Evolutionary conservation across 1,140 invertebrate genomes (phyloP).

Genomic region (Apis florea): DNA sequence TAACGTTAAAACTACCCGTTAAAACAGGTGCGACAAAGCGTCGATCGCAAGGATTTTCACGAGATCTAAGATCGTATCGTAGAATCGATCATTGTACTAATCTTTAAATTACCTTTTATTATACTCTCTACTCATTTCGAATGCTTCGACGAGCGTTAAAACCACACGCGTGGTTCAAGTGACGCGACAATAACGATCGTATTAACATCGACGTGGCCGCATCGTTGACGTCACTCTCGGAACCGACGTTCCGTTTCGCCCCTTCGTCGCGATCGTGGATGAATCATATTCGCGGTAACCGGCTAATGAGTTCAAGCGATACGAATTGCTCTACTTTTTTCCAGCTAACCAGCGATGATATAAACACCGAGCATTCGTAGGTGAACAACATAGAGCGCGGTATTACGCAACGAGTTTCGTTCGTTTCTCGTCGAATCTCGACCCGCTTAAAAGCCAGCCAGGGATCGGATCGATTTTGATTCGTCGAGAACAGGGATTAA

Average conservation of each 20-base stretch:
- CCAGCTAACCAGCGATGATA: not conserved
- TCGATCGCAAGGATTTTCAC: no score
- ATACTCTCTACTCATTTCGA: no score
- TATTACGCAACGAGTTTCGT: no score
- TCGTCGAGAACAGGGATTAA: not conserved
- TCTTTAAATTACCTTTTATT: no score
- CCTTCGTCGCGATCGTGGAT: conserved; percentile 20
- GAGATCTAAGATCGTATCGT: no score
- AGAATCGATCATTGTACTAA: no score
- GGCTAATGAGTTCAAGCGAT: conserved; percentile 23
- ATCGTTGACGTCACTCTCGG: conserved; percentile 4
- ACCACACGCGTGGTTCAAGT: not conserved
- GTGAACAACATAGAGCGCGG: not conserved
- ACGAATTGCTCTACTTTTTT: conserved; percentile 29
- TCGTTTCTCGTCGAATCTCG: no score
- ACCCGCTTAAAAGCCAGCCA: no score
- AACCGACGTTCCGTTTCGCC: conserved; percentile 5
- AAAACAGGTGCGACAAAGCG: no score
- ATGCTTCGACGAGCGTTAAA: not conserved
- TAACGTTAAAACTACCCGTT: no score
- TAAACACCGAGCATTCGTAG: conserved; percentile 2
- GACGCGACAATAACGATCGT: not conserved
- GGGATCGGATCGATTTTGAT: no score
- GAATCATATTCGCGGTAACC: conserved; percentile 43
- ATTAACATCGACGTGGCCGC: not conserved